These are phyloP conservation scores for Melitaea cinxia DNA, from an alignment of 1,140 invertebrate species.

Conservation along the genomic window DNA sequence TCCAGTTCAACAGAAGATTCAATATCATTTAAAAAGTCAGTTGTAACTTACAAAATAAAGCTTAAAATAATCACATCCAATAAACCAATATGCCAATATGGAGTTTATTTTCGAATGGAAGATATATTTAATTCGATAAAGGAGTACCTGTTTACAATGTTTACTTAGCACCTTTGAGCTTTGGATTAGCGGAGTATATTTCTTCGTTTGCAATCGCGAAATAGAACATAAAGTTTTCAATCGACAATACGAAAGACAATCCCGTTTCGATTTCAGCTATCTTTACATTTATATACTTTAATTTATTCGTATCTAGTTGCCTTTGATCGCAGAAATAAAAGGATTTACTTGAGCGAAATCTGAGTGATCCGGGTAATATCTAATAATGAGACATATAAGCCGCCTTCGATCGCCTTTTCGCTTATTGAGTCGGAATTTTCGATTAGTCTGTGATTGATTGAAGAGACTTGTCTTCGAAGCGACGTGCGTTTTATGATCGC, in stretches of 20 bases:
- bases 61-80: slow-evolving; percentile 22
- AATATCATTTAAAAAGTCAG: slow-evolving; percentile 18
- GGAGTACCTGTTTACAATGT: slow-evolving; percentile 49
- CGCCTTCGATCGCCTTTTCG: slow-evolving; percentile 60
- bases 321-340: slow-evolving; percentile 69
- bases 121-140: slow-evolving; percentile 48
- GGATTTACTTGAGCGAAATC: slow-evolving; percentile 51
- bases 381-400: slow-evolving; percentile 76
- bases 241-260: slow-evolving; percentile 53
- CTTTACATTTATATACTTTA: slow-evolving; percentile 54
- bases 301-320: slow-evolving; percentile 57
- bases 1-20: background rate
- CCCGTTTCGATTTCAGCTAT: slow-evolving; percentile 46
- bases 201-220: slow-evolving; percentile 52
- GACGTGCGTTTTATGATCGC: slow-evolving; percentile 77
- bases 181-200: slow-evolving; percentile 54
- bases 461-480: slow-evolving; percentile 62
- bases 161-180: slow-evolving; percentile 54
- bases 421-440: slow-evolving; percentile 79
- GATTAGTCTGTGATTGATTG: slow-evolving; percentile 80
- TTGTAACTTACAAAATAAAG: slow-evolving; percentile 23
- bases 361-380: slow-evolving; percentile 59
- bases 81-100: slow-evolving; percentile 33
- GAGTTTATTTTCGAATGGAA: slow-evolving; percentile 30
- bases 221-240: slow-evolving; percentile 60